Base-by-base conservation (phyloP, 1,140 invertebrate genomes). In the Popillia japonica region DNA sequence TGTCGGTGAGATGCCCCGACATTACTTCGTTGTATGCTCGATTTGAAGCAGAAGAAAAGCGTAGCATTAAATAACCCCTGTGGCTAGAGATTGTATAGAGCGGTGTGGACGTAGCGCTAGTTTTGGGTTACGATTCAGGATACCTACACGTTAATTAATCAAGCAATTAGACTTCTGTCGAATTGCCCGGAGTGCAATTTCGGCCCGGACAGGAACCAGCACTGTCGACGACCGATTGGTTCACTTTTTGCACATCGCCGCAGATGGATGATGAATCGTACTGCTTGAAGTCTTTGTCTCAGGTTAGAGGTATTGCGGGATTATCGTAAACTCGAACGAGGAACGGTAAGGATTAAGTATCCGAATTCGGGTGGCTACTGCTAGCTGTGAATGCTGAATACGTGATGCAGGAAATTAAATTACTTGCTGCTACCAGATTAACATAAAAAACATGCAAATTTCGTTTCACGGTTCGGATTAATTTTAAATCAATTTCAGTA, bases 261-360 rank as follows among this genome's bases (percentile, higher is more conserved):
- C 61, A 68, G 22, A 68, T 68, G 61, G 61, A 68, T 68, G 61
- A 68, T 68, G 61, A 68, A 68, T 34, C 11, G 61, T 68, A 68
- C 7, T 68, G 61, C 23, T 17, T 68, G 20, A 17, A 34, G 61
- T 27, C 61, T 68, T 68, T 68, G 14, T 22, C 22, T 11, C n/a
- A 2, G 20, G 61, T 10, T 34, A 23, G 17, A 68, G 22, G 61
- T 68, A 68, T 27, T 68, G 17, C 22, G 22, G 20, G 59, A n/a
- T 64, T 64, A 64, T 22, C 61, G 61, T 22, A 6, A 11, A 27
- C 22, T 68, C 61, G 20, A 68, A 34, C 27, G 27, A 68, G 61
- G 27, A 27, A 22, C 20, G 61, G 61, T 9, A 27, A 27, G 22
- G 61, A 68, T 68, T 68, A 27, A 61, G 59, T 20, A 8, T 10